Percentiles rank a stretch among this genome's conserved stretches.
Conservation (phyloP, 2,113 vertebrate genomes). For the Brachirus orientalis region DNA sequence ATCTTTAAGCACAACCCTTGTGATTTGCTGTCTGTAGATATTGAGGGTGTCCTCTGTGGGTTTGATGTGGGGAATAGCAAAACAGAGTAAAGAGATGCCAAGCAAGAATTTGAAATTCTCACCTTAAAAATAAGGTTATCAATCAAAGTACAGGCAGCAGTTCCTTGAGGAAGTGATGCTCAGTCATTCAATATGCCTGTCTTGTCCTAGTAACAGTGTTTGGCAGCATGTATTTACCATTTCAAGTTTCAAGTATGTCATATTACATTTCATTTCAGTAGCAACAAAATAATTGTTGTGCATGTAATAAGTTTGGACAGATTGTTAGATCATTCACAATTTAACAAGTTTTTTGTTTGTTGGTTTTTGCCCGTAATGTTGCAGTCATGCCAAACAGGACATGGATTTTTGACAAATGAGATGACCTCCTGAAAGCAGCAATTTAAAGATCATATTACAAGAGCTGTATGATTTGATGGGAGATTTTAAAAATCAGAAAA, state of each 20-base stretch:
- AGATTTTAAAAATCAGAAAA: too few relatives aligned
- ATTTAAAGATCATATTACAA: too few relatives aligned
- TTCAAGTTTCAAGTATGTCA: too few relatives aligned
- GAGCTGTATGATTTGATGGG: too few relatives aligned
- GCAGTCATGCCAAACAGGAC: not conserved
- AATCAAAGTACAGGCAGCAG: slow-evolving; percentile 32
- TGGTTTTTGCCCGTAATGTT: too few relatives aligned
- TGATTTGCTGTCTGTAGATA: slow-evolving; percentile 27
- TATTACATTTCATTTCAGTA: too few relatives aligned
- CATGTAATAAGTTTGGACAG: too few relatives aligned
- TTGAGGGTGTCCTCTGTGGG: slow-evolving; percentile 11
- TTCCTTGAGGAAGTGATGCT: slow-evolving; percentile 14
- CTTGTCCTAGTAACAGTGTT: not conserved
- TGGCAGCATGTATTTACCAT: not conserved
- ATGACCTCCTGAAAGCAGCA: too few relatives aligned
- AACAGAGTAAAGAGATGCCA: slow-evolving; percentile 14
- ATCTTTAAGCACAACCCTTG: slow-evolving; percentile 25
- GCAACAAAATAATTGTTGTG: too few relatives aligned
- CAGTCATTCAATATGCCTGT: not conserved
- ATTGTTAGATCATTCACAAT: too few relatives aligned
- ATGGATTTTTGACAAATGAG: too few relatives aligned
- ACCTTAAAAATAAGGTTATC: slow-evolving; percentile 39
- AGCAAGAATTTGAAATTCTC: slow-evolving; percentile 17
- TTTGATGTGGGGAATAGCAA: slow-evolving; percentile 15
- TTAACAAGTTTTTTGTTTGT: too few relatives aligned